Evolutionary conservation across 2,113 vertebrate species (phyloP), one percentile per base, ranked within the genome.

Genomic region (Coptodon bakossiorum): DNA sequence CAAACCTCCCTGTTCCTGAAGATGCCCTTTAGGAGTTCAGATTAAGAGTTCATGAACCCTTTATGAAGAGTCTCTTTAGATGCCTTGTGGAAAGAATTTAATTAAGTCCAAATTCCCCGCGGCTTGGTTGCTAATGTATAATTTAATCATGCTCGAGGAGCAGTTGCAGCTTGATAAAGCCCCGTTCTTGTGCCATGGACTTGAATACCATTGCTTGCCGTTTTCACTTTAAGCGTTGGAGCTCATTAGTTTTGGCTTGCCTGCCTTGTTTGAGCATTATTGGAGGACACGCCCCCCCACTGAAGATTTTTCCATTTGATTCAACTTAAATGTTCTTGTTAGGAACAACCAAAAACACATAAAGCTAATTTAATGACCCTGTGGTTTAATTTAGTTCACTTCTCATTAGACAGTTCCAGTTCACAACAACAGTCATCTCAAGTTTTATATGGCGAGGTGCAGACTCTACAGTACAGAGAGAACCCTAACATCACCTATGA

Each of bases 391-490:
- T 50, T 19, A 50, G 40, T 48, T 76, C 68, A 76, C 14, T 19
- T 78, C 27, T 50, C 17, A 50, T 48, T 13, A 6, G 3, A n/a
- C 22, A 4, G 13, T 29, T 31, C 9, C 45, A 50, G 16, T 19
- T 48, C 14, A 50, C 43, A 76, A 48, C 40, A 48, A 29, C 38
- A 11, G 22, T 29, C 22, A 10, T 0, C 36, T 24, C 12, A 7
- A 0, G 24, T 12, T 78, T 78, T n/a, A n/a, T 19, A 13, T 50
- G 8, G 71, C 6, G 3, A 78, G 27, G 1, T 0, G 1, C 24
- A 76, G 9, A 0, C 68, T 3, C 2, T 76, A 19, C 38, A 45
- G 5, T 22, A 11, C 17, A 38, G 34, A 24, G 0, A 43, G 22
- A 27, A 27, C 0, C 7, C 22, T 16, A 11, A 27, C 68, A 45